phyloP scores from a whole-genome alignment of 2,888 invertebrate genomes.

The Elmis aenea region DNA sequence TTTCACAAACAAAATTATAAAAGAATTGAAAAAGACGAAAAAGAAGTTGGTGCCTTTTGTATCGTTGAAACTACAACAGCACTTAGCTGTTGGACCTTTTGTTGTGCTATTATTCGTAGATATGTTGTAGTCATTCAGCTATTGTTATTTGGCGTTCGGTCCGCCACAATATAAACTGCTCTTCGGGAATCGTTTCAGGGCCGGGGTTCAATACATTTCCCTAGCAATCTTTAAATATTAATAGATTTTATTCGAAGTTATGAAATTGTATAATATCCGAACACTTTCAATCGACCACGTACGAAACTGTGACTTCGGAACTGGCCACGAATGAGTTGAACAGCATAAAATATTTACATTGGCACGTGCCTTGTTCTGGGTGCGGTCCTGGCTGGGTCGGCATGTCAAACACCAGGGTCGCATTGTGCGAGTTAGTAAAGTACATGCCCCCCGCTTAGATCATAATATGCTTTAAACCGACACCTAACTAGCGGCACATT shows the following conservation, averaged over 20 bases:
- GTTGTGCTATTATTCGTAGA: conserved; percentile 34
- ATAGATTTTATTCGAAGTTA: too few relatives aligned
- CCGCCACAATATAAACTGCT: conserved; percentile 30
- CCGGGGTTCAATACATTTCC: conserved; percentile 24
- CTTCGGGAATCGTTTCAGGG: conserved; percentile 26
- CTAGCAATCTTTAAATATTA: too few relatives aligned
- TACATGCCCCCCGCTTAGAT: conserved; percentile 44
- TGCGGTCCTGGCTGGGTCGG: conserved; percentile 39
- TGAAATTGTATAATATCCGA: too few relatives aligned
- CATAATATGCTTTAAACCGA: conserved; percentile 45
- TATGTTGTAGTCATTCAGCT: conserved; percentile 34
- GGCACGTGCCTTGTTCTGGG: conserved; percentile 21
- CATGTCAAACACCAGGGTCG: conserved; percentile 44
- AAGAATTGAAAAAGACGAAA: conserved; percentile 27
- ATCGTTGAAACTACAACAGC: conserved; percentile 28
- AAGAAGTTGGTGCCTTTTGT: conserved; percentile 30
- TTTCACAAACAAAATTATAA: conserved; percentile 27
- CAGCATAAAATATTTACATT: conserved; percentile 2
- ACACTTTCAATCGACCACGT: too few relatives aligned
- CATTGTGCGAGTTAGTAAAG: conserved; percentile 44
- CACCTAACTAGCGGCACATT: conserved; percentile 42
- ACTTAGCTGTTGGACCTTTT: conserved; percentile 32
- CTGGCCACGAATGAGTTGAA: too few relatives aligned
- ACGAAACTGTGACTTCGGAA: too few relatives aligned
- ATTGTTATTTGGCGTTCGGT: conserved; percentile 32